Evolutionary conservation across 2,888 invertebrate genomes (phyloP), one percentile per base, ranked within the genome.

Genomic region (Frankliniella fusca): DNA sequence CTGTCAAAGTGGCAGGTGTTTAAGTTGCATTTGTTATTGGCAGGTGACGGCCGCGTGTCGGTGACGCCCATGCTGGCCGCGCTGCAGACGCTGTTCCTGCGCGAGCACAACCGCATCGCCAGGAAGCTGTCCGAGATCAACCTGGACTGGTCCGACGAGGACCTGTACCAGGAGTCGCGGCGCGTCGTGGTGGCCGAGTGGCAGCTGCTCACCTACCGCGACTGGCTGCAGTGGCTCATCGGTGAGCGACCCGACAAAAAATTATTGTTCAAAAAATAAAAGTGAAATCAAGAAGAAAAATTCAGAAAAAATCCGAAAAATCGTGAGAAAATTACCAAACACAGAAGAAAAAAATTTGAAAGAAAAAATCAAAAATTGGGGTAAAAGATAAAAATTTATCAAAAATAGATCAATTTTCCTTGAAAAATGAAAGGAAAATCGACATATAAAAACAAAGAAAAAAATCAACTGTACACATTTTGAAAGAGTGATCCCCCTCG

Each of bases 61-160:
- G 94, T 95, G 87, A 92, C 94, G 85, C 92, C 94, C 12, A 93
- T 94, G 0, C 89, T 95, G 80, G 93, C 93, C 0, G 91, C 92
- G 0, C 86, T 95, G 0, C 95, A 96, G 85, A 92, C 93, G 0
- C 86, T 95, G 11, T 93, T 94, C 86, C 91, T 94, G 28, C 90
- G 95, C 54, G 95, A 96, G 86, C 96, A 96, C 87, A 96, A 96
- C 87, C 91, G 95, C 0, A 86, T 96, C 1, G 95, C 95, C 0
- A 88, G 88, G 1, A 90, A 89, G 3, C 87, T 96, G 48, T 85
- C 89, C 0, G 86, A 88, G 3, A 85, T 95, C 12, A 96, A 97
- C 89, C 93, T 94, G 0, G 90, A 91, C 80, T 94, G 94, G 92
- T 89, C 90, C 50, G 95, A 95, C 85, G 94, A 95, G 84, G 89